These are phyloP conservation scores for Xanthorhoe spadicearia DNA, from an alignment of 2,888 invertebrate genomes.

Conservation along the genomic window DNA sequence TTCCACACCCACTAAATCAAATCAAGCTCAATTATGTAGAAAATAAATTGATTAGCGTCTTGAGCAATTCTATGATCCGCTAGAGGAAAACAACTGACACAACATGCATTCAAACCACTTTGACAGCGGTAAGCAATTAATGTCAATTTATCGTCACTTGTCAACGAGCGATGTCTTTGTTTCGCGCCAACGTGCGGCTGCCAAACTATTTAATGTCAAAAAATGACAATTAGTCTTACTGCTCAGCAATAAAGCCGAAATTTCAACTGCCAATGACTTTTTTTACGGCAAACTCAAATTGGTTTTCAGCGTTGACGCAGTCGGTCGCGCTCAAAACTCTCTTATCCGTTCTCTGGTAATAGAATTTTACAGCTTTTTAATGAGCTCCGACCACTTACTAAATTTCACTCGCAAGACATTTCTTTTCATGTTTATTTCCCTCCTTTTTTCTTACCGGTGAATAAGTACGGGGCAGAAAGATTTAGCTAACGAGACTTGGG, in stretches of 20 bases:
- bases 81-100: conserved; percentile 52
- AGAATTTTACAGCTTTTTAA: conserved; percentile 82
- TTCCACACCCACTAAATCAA: conserved; percentile 56
- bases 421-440: conserved; percentile 75
- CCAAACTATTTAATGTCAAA: conserved; percentile 45
- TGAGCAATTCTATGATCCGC: conserved; percentile 57
- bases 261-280: conserved; percentile 44
- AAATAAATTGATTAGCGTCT: conserved; percentile 69
- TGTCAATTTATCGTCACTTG: conserved; percentile 79
- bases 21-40: conserved; percentile 65
- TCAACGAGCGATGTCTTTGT: conserved; percentile 69
- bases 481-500: conserved; percentile 80
- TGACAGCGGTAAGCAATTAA: conserved; percentile 74
- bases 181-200: conserved; percentile 63
- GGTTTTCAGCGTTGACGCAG: conserved; percentile 42
- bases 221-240: conserved; percentile 47
- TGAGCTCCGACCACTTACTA: conserved; percentile 78
- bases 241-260: conserved; percentile 49
- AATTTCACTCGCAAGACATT: conserved; percentile 71
- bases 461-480: conserved; percentile 79
- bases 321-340: conserved; percentile 55
- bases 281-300: conserved; percentile 37
- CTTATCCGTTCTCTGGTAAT: conserved; percentile 70
- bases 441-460: conserved; percentile 68
- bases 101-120: conserved; percentile 58